These are phyloP conservation scores for Parus major DNA, from an alignment of 2,113 vertebrate genomes.

Conservation along the genomic window DNA sequence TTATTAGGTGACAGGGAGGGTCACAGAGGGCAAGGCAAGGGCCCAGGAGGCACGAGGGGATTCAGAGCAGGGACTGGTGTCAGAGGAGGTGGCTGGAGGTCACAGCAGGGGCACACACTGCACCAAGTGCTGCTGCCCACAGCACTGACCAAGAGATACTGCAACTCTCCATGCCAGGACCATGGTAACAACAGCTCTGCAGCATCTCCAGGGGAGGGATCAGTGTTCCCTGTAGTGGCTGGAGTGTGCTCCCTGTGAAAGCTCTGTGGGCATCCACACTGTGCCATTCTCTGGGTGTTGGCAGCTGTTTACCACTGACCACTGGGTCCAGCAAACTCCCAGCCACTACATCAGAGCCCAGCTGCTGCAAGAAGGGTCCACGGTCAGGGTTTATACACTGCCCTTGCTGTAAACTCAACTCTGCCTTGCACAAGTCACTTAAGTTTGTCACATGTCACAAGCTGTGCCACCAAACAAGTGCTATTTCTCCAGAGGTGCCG, in stretches of 20 bases:
- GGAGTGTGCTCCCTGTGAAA: not conserved
- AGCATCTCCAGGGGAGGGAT: not conserved
- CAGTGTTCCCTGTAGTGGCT: not conserved
- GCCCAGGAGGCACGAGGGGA: not conserved
- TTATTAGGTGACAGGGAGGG: not conserved
- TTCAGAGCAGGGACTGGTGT: not conserved
- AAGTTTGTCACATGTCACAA: not conserved
- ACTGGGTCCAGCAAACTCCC: not conserved
- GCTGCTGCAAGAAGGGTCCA: not conserved
- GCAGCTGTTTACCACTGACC: not conserved
- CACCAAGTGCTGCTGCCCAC: not conserved
- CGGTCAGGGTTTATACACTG: not conserved
- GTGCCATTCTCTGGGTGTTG: not conserved
- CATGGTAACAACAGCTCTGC: not conserved
- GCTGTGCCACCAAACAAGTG: not conserved
- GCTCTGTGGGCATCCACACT: not conserved
- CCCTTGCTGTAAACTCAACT: not conserved
- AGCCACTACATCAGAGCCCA: not conserved
- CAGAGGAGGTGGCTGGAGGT: not conserved
- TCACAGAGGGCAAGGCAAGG: not conserved
- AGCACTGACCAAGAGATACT: rapidly evolving
- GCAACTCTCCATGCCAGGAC: not conserved
- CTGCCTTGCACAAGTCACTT: not conserved
- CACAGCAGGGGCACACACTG: not conserved
- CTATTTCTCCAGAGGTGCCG: not conserved